Evolutionary conservation across 2,113 vertebrate species (phyloP).

Genomic region (Paedocypris sp.): DNA sequence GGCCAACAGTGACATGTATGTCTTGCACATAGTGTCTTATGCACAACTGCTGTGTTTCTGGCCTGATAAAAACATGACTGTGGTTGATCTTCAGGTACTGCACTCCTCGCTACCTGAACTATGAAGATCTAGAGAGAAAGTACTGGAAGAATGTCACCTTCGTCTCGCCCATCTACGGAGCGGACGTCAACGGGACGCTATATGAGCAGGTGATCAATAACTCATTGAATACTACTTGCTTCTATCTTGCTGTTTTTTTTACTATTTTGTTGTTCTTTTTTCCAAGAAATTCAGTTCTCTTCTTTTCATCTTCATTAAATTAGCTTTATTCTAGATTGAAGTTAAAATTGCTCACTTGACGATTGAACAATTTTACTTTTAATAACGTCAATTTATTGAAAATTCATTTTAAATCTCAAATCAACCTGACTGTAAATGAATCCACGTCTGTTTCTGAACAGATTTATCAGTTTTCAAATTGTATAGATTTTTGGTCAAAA

Average conservation of each 20-base stretch:
- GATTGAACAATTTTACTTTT: background rate
- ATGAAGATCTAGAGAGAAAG: conserved; percentile 94
- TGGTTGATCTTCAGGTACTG: conserved; percentile 69
- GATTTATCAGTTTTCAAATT: too few species aligned
- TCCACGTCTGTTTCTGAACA: too few species aligned
- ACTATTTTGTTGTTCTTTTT: background rate
- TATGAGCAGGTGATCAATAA: conserved; percentile 77
- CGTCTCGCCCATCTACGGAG: conserved; percentile 93
- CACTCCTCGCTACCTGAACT: conserved; percentile 92
- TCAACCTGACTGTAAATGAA: too few species aligned
- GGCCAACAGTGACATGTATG: conserved; percentile 92
- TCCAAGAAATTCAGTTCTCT: background rate
- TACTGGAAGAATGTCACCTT: conserved; percentile 98
- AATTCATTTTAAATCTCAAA: too few species aligned
- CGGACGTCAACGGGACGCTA: conserved; percentile 88
- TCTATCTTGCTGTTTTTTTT: background rate
- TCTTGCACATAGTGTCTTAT: background rate
- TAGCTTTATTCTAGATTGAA: background rate
- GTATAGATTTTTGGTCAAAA: too few species aligned
- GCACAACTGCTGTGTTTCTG: too few species aligned
- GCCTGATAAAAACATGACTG: too few species aligned
- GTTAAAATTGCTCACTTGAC: background rate
- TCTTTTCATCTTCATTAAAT: background rate
- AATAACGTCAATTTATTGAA: too few species aligned
- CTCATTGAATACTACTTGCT: background rate